Evolutionary conservation across 2,113 vertebrate species (phyloP), one percentile per base, ranked within the genome.

Genomic region (Mustelus asterias): DNA sequence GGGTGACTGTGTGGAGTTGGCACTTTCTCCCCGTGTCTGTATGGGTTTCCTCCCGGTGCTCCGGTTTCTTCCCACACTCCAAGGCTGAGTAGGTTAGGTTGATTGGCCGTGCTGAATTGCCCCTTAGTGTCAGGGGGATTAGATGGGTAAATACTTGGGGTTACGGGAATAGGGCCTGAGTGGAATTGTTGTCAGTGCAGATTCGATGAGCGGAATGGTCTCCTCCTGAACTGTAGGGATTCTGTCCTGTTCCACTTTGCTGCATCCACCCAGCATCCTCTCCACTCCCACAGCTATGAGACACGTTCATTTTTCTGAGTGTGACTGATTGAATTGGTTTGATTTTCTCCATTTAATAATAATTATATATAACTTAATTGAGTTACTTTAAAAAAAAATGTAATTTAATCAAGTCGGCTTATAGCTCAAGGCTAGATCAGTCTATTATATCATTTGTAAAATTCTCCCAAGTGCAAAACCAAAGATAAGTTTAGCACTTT

Each of bases 311-410:
- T 60, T 90, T 90, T 60, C 54, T 60, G 54, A 60, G 54, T 93
- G n/a, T 65, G 60, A 93, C 89, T 93, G 63, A 93, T 37, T 67
- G 60, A 63, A 65, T 93, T 93, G 60, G 89, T 63, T 93, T 93
- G 89, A 63, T 37, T 65, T 63, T 37, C 48, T 93, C 89, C 89
- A 93, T 93, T 93, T 93, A 93, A 65, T 93, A 65, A 93, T 93
- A 65, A 93, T 93, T 93, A 93, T 93, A 93, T 93, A 93, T 93
- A 65, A 93, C 65, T 93, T 93, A 93, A 93, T 93, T 93, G 89
- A 93, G 89, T 93, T 93, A 93, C 89, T 93, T 54, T 93, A n/a
- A 93, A 93, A 90, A 89, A 93, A 93, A 93, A 33, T 37, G 89
- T 93, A 93, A 93, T 93, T 93, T 93, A 93, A 93, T 93, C 89